Conservation (phyloP, 2,888 invertebrate species). For the Baccha elongata region DNA sequence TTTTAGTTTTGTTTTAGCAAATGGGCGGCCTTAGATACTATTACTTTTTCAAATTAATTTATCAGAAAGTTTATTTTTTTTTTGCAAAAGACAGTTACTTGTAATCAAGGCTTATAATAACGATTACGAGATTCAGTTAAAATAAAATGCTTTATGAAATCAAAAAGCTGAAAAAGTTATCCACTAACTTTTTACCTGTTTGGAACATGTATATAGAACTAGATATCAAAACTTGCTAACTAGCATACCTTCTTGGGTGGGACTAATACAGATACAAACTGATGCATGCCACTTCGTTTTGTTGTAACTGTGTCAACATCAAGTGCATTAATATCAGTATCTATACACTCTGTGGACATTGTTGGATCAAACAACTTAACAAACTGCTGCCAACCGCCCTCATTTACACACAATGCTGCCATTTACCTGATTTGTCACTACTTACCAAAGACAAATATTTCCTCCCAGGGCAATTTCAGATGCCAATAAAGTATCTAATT, state of each 20-base stretch:
- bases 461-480: slow-evolving; percentile 47
- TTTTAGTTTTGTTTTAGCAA: too few species aligned
- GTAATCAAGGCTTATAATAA: too few species aligned
- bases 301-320: slow-evolving; percentile 30
- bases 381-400: slow-evolving; percentile 38
- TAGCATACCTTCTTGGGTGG: neutral
- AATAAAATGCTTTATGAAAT: too few species aligned
- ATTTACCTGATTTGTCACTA: slow-evolving; percentile 51
- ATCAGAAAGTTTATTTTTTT: too few species aligned
- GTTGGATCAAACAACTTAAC: slow-evolving; percentile 23
- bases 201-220: too few species aligned
- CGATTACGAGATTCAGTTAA: too few species aligned
- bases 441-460: slow-evolving; percentile 56
- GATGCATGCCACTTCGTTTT: slow-evolving; percentile 27
- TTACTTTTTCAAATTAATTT: too few species aligned
- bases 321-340: slow-evolving; percentile 19
- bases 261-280: neutral
- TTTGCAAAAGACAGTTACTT: too few species aligned
- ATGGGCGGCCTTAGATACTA: too few species aligned
- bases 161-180: too few species aligned
- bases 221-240: neutral
- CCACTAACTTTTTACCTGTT: too few species aligned
- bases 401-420: slow-evolving; percentile 67
- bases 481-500: slow-evolving; percentile 70
- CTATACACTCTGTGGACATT: neutral